Conservation (phyloP, 2,113 vertebrate genomes). For the Conger conger region DNA sequence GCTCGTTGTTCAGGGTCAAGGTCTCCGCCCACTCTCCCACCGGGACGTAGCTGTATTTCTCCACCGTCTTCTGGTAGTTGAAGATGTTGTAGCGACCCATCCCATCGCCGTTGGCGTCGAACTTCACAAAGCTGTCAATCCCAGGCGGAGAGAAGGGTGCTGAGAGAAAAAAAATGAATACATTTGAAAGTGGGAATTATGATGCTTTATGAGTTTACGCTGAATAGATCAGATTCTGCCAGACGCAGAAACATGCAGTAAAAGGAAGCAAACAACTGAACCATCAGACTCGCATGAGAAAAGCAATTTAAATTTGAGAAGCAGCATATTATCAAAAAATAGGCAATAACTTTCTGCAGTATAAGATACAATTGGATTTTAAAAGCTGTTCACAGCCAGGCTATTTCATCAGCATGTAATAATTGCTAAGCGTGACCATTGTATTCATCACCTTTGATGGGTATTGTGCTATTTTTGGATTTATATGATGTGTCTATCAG, state of each 20-base stretch:
- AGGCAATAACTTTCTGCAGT: no score
- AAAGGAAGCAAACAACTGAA: neutral
- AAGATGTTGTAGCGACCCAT: conserved; percentile 95
- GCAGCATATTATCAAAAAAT: conserved; percentile 5
- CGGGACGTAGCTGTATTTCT: conserved; percentile 84
- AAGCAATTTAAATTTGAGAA: neutral
- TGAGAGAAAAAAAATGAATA: conserved; percentile 53
- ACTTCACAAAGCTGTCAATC: conserved; percentile 88
- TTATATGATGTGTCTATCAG: neutral
- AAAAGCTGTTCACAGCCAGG: neutral
- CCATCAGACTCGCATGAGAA: neutral
- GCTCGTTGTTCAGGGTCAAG: conserved; percentile 78
- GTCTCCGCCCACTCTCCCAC: conserved; percentile 95
- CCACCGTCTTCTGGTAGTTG: conserved; percentile 85
- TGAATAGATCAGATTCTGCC: neutral
- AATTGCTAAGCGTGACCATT: neutral
- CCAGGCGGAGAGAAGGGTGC: conserved; percentile 87
- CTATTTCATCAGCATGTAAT: neutral
- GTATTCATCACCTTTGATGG: neutral
- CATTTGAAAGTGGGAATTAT: conserved; percentile 22
- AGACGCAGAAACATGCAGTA: neutral
- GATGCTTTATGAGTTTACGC: neutral
- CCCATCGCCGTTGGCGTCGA: conserved; percentile 91
- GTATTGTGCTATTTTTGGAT: neutral
- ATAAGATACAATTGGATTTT: neutral